Conservation (phyloP, 2,113 vertebrate species). For the Tonatia bakeri region DNA sequence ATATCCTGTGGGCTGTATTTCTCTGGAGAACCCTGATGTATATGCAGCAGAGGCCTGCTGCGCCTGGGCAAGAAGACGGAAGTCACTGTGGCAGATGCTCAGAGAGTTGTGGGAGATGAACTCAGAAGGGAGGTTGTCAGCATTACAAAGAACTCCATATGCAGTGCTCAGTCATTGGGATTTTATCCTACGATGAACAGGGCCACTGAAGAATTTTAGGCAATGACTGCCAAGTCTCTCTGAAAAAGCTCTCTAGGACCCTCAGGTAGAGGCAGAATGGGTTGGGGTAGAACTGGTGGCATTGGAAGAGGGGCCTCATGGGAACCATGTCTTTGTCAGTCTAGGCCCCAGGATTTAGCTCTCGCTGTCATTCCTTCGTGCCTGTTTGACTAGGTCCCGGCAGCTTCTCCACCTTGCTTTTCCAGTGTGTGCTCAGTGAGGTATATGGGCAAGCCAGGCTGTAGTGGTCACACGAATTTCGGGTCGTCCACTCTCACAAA, state of each 20-base stretch:
- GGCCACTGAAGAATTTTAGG: not conserved
- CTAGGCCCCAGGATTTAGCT: not conserved
- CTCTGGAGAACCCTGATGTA: not conserved
- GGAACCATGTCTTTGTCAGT: not conserved
- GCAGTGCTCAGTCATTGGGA: not conserved
- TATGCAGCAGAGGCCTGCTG: not conserved
- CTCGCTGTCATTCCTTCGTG: not conserved
- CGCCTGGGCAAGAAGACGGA: not conserved
- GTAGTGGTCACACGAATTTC: not conserved
- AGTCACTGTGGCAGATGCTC: not conserved
- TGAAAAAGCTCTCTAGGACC: not conserved
- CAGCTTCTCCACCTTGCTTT: not conserved
- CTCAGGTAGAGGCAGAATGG: not conserved
- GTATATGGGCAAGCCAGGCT: not conserved
- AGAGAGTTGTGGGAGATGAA: not conserved
- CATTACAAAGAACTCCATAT: not conserved
- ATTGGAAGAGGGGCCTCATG: not conserved
- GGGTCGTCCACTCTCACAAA: not conserved
- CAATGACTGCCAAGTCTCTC: not conserved
- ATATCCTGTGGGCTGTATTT: not conserved
- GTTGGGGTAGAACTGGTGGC: not conserved
- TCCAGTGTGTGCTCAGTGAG: not conserved
- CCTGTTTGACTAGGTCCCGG: not conserved
- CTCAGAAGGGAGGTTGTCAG: not conserved
- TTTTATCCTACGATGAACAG: not conserved